phyloP scores from a whole-genome alignment of 1,140 invertebrate species.

The Brachionus paranguensis region DNA sequence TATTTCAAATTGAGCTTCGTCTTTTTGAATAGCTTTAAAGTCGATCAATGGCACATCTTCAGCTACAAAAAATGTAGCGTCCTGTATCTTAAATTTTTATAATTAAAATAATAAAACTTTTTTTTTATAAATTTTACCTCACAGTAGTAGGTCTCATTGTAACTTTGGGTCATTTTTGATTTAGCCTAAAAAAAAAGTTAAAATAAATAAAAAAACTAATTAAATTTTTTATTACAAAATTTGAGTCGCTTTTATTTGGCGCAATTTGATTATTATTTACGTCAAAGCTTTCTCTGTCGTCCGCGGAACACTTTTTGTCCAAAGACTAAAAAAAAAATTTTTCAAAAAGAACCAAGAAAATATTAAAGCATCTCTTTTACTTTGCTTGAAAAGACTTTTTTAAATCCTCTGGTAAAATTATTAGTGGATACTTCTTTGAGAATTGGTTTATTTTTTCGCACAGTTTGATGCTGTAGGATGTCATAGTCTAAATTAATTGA shows the following conservation, averaged over 20 bases:
- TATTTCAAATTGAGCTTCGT: neutral
- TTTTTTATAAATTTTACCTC: neutral
- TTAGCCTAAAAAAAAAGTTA: neutral
- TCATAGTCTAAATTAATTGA: too few relatives aligned
- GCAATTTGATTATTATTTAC: neutral
- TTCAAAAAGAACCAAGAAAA: neutral
- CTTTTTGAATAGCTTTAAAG: neutral
- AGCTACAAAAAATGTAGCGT: neutral
- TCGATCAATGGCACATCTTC: neutral
- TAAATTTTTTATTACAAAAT: conserved; percentile 1
- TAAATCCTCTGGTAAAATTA: conserved; percentile 5
- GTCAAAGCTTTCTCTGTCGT: conserved; percentile 12
- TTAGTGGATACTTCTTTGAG: neutral
- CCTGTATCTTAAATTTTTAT: neutral
- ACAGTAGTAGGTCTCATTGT: neutral
- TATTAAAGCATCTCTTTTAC: neutral
- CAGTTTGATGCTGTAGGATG: neutral
- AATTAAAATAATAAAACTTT: neutral
- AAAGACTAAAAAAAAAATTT: neutral
- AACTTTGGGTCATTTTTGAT: neutral
- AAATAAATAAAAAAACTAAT: neutral
- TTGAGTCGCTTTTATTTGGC: neutral
- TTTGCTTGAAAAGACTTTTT: conserved; percentile 21
- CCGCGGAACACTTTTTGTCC: neutral
- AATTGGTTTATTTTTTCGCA: neutral